A percentile compares a stretch with the other conserved stretches of the same genome.
These are phyloP conservation scores for Andrena haemorrhoa DNA, from an alignment of 2,888 invertebrate species.

Conservation along the genomic window DNA sequence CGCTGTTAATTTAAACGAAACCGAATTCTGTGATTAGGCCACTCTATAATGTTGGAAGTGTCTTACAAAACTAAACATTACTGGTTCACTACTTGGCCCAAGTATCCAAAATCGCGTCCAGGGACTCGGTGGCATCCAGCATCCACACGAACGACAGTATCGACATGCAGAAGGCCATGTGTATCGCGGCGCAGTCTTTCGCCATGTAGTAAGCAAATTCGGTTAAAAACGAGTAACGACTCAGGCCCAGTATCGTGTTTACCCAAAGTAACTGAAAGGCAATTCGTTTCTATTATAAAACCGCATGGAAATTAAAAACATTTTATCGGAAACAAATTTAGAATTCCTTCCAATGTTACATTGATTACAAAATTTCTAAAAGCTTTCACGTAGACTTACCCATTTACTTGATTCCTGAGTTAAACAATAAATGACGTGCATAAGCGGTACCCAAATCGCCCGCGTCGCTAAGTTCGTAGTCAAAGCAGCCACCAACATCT, in stretches of 20 bases:
- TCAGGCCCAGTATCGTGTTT: conserved; percentile 73
- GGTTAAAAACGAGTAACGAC: conserved; percentile 70
- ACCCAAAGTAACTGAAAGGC: conserved; percentile 74
- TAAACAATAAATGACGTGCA: conserved; percentile 78
- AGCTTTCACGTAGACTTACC: conserved; percentile 69
- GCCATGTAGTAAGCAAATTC: conserved; percentile 77
- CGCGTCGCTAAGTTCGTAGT: conserved; percentile 80
- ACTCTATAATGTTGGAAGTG: conserved; percentile 31
- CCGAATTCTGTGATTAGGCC: not conserved
- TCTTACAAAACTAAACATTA: conserved; percentile 58
- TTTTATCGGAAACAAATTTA: not conserved
- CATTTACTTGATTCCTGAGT: conserved; percentile 81
- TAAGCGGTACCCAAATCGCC: conserved; percentile 81
- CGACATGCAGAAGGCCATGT: conserved; percentile 79
- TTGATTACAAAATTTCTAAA: not conserved
- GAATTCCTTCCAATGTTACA: not conserved
- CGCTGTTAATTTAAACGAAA: not conserved
- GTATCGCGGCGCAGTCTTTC: conserved; percentile 74
- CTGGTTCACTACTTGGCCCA: conserved; percentile 78
- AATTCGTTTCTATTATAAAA: not conserved
- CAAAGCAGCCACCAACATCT: conserved; percentile 83
- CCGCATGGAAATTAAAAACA: not conserved
- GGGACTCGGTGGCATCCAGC: conserved; percentile 83
- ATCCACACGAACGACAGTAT: conserved; percentile 83
- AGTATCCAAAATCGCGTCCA: conserved; percentile 80